A percentile compares a stretch with the other conserved stretches of the same genome.
Conservation (phyloP, 2,888 invertebrate species). For the Acrobasis repandana region DNA sequence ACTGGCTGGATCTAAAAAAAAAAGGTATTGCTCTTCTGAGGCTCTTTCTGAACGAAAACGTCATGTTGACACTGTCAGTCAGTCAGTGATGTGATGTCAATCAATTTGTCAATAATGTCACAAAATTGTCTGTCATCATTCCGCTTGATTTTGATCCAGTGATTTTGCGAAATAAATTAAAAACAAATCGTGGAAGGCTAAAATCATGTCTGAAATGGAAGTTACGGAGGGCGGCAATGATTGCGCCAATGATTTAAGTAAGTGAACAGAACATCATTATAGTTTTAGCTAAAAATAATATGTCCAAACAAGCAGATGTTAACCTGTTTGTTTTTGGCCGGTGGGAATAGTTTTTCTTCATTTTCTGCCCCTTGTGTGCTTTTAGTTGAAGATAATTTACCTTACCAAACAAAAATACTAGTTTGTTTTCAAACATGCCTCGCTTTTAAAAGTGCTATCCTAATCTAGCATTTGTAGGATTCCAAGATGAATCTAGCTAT, state of each 20-base stretch:
- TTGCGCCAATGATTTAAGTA: slow-evolving; percentile 72
- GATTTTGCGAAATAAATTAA: slow-evolving; percentile 24
- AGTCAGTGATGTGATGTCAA: too few relatives aligned
- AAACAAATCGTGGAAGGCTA: slow-evolving; percentile 34
- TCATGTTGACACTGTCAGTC: background rate
- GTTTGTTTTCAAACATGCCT: too few relatives aligned
- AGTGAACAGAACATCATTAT: slow-evolving; percentile 39
- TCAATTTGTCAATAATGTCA: too few relatives aligned
- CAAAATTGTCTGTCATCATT: slow-evolving; percentile 52
- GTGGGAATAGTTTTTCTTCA: slow-evolving; percentile 28
- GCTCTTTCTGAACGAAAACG: slow-evolving; percentile 10
- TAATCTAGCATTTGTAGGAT: too few relatives aligned
- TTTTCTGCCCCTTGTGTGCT: background rate
- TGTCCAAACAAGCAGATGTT: slow-evolving; percentile 25
- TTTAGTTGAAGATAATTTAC: too few relatives aligned
- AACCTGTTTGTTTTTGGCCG: slow-evolving; percentile 38
- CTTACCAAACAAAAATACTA: too few relatives aligned
- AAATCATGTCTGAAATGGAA: slow-evolving; percentile 76
- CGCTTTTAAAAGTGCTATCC: too few relatives aligned
- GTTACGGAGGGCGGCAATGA: slow-evolving; percentile 65
- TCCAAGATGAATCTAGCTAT: too few relatives aligned
- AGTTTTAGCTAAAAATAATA: background rate
- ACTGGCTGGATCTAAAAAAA: too few relatives aligned
- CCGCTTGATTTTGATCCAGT: slow-evolving; percentile 37
- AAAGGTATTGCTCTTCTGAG: too few relatives aligned